Percentiles rank a stretch among this genome's conserved stretches.
These are phyloP conservation scores for Semicossyphus pulcher DNA, from an alignment of 2,113 vertebrate species.

Conservation along the genomic window DNA sequence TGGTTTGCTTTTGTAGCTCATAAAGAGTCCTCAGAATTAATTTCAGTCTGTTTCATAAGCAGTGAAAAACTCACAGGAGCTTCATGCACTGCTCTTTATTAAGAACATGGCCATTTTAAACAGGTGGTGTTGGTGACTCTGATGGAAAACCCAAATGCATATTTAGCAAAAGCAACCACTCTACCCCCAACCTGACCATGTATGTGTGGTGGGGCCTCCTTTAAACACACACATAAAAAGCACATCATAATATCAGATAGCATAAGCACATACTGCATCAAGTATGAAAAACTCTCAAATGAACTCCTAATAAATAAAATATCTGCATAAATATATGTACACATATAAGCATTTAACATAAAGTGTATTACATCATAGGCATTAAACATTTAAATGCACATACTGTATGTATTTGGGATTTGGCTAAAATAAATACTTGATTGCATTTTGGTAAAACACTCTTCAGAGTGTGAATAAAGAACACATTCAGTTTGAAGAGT, in stretches of 20 bases:
- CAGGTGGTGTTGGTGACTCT: not conserved
- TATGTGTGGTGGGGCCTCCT: not conserved
- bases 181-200: not conserved
- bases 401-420: accelerated
- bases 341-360: slow-evolving; percentile 11
- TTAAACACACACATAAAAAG: no score
- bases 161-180: no score
- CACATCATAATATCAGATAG: not conserved
- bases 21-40: no score
- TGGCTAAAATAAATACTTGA: slow-evolving; percentile 26
- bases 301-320: not conserved
- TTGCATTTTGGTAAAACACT: not conserved
- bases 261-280: not conserved
- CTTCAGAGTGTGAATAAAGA: not conserved
- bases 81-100: not conserved
- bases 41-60: no score
- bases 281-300: not conserved
- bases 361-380: not conserved
- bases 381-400: not conserved
- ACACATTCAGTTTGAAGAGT: not conserved
- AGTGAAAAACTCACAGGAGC: no score
- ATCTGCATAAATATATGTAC: slow-evolving; percentile 39
- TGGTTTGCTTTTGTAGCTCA: no score
- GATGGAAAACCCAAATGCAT: not conserved
- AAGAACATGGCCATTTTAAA: not conserved